phyloP scores from a whole-genome alignment of 2,797 vertebrate species.

The Cyprinodon diabolis region DNA sequence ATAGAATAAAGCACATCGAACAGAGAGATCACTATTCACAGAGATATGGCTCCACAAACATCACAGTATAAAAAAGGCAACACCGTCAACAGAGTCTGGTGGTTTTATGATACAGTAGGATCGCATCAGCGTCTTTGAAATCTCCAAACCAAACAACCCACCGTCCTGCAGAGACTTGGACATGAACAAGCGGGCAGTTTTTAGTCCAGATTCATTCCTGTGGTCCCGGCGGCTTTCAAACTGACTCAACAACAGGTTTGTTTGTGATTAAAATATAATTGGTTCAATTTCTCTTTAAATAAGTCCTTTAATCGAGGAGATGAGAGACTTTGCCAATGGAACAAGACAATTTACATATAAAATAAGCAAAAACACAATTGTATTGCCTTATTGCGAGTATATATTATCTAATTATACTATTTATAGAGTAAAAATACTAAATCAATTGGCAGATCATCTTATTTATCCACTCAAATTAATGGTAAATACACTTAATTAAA shows the following conservation, averaged over 20 bases:
- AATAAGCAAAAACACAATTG: too few relatives aligned
- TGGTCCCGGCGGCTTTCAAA: background rate
- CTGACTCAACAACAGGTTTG: background rate
- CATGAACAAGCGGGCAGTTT: background rate
- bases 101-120: conserved; percentile 50
- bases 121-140: conserved; percentile 16
- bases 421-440: too few relatives aligned
- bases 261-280: too few relatives aligned
- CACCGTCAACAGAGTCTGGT: background rate
- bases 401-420: too few relatives aligned
- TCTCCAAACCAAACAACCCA: background rate
- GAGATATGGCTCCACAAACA: conserved; percentile 57
- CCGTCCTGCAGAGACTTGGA: background rate
- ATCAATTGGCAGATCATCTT: too few relatives aligned
- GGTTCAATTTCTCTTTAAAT: too few relatives aligned
- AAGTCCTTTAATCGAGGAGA: too few relatives aligned
- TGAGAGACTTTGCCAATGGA: too few relatives aligned
- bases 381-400: too few relatives aligned
- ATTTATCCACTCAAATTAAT: too few relatives aligned
- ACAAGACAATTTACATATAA: too few relatives aligned
- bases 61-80: conserved; percentile 62
- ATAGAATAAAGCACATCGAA: background rate
- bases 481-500: too few relatives aligned
- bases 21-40: conserved; percentile 59
- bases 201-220: background rate